Evolutionary conservation across 2,113 vertebrate genomes (phyloP).

Genomic region (Xyliphius kryptos): DNA sequence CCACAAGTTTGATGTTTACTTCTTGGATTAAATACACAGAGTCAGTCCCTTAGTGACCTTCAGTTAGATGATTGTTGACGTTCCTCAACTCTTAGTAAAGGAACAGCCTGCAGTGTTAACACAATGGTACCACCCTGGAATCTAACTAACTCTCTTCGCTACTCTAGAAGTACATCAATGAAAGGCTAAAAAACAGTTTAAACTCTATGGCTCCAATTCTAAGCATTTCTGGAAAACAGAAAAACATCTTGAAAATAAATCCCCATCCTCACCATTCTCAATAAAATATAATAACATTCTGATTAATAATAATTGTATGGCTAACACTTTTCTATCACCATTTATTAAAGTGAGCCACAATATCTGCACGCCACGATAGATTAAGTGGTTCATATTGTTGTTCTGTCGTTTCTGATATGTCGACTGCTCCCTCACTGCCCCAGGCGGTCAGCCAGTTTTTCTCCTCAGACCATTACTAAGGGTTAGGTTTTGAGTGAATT

Average conservation of each 20-base stretch:
- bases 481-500: slow-evolving; percentile 9
- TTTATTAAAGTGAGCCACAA: background rate
- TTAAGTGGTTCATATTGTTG: background rate
- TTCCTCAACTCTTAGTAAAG: no score
- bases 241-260: slow-evolving; percentile 10
- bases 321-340: background rate
- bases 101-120: no score
- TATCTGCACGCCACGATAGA: background rate
- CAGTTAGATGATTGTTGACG: no score
- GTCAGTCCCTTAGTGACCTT: no score
- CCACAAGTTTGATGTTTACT: no score
- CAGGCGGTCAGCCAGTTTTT: background rate
- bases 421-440: no score
- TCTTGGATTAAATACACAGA: no score
- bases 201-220: background rate
- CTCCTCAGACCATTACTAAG: background rate
- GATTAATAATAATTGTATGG: background rate
- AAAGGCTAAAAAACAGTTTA: slow-evolving; percentile 5
- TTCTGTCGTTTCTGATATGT: background rate
- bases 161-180: slow-evolving; percentile 1
- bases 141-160: no score
- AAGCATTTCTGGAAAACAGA: background rate
- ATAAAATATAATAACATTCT: background rate
- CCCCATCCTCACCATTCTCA: background rate
- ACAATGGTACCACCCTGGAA: no score